Conservation (phyloP, 2,888 invertebrate species). For the Acanthococcus lagerstroemiae region DNA sequence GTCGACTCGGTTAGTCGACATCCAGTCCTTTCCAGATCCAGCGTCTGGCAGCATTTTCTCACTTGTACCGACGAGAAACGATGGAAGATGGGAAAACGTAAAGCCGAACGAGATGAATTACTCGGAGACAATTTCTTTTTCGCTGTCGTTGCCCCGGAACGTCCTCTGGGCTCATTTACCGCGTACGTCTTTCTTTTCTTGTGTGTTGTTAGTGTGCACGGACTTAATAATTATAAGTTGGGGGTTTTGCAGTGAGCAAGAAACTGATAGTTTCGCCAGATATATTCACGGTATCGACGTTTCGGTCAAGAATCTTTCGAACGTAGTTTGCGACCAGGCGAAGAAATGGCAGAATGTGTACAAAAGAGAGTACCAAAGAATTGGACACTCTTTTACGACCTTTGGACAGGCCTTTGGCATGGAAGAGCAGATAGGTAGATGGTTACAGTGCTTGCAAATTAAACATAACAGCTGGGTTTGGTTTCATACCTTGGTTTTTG, state of each 20-base stretch:
- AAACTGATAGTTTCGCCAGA: conserved; percentile 70
- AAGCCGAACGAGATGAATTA: conserved; percentile 87
- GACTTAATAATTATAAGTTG: too few relatives aligned
- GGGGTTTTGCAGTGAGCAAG: conserved; percentile 53
- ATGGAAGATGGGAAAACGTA: conserved; percentile 93
- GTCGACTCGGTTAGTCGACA: conserved; percentile 94
- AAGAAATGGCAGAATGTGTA: conserved; percentile 77
- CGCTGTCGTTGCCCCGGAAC: conserved; percentile 74
- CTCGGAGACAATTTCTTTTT: conserved; percentile 84
- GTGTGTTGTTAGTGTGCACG: background rate
- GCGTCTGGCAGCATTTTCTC: conserved; percentile 94
- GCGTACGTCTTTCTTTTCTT: conserved; percentile 42
- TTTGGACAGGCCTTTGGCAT: conserved; percentile 74
- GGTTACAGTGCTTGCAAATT: background rate
- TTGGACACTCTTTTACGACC: conserved; percentile 75
- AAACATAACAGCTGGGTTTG: background rate
- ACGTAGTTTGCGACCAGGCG: conserved; percentile 70
- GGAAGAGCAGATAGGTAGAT: conserved; percentile 50
- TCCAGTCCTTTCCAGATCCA: conserved; percentile 81
- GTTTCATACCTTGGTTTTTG: background rate
- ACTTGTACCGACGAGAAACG: conserved; percentile 94
- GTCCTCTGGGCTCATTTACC: conserved; percentile 49
- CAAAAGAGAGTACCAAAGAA: conserved; percentile 80
- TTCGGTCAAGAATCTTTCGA: conserved; percentile 71
- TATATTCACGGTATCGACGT: conserved; percentile 80